phyloP scores from a whole-genome alignment of 2,113 vertebrate species.

The Heliornis fulica region DNA sequence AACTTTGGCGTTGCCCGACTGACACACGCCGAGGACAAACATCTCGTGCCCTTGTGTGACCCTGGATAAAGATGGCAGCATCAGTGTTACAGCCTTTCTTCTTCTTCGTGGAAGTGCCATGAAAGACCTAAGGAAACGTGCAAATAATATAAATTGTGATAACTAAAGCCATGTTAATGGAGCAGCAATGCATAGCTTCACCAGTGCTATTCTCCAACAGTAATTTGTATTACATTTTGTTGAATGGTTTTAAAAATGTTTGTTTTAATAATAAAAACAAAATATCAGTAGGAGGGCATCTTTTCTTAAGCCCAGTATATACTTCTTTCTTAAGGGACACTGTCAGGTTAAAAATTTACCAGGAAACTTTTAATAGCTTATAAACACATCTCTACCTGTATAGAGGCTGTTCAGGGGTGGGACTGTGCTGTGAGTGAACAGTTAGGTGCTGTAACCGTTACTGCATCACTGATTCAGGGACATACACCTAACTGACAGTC shows the following conservation, averaged over 20 bases:
- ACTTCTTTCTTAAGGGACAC: neutral
- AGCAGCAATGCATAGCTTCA: conserved; percentile 27
- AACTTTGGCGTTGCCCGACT: neutral
- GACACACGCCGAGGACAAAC: neutral
- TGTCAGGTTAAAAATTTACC: neutral
- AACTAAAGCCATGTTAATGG: conserved; percentile 59
- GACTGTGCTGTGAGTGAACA: neutral
- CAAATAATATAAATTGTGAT: neutral
- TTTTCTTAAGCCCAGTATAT: neutral
- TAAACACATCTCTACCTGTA: fast-evolving
- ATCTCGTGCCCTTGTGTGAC: neutral
- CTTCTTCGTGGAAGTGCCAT: neutral
- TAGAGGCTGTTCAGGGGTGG: neutral
- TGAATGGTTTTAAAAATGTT: conserved; percentile 42
- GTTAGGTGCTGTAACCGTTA: neutral
- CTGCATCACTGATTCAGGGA: neutral
- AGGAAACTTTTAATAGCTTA: neutral
- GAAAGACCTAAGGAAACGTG: neutral
- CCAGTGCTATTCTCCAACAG: neutral
- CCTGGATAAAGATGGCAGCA: neutral
- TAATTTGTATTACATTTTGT: conserved; percentile 46
- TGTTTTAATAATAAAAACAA: conserved; percentile 60
- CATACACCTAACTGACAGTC: neutral
- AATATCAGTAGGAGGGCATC: neutral
- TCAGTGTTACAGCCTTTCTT: neutral